Base-by-base conservation (phyloP, 2,113 vertebrate species). In the Thermophis baileyi region DNA sequence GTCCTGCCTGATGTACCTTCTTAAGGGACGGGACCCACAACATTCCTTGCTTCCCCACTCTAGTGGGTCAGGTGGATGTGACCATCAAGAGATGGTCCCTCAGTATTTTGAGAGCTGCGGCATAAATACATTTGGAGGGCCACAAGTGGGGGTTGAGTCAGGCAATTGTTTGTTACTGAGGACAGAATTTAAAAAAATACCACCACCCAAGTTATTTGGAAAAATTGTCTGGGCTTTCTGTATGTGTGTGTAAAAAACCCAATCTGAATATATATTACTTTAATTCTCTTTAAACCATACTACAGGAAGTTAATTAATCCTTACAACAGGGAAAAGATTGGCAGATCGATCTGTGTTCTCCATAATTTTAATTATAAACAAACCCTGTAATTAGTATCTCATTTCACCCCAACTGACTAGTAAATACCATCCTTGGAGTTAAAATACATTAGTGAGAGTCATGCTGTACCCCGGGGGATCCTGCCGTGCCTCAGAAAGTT, bases 281-380 rank as follows among this genome's bases (percentile, higher is more conserved):
- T 35, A 53, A 51, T 88, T 30, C 87, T 53, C 50, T 88, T n/a
- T 51, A 51, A 51, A 20, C 27, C 16, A 51, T 88, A 51, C 35
- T 14, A 89, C 94, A 94, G 95, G 94, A 95, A 97, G 96, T 94
- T 92, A 95, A 96, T 96, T 89, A 63, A 94, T 95, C 93, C 96
- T 94, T 95, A 92, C 96, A 94, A 94, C 90, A 14, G 93, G 88
- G 47, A 69, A 81, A n/a, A 90, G 46, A 27, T 69, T 69, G 57
- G 40, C 54, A 55, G 40, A 86, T 86, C 35, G 8, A 54, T 87
- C 89, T 89, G 95, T 88, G 90, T 60, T 91, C 93, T 55, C 90
- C 89, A 94, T 92, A 88, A 91, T 87, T 90, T 94, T 63, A 96
- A 95, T 88, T 89, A 90, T 69, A 91, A 81, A 90, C 49, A 89